Evolutionary conservation across 2,797 vertebrate species (phyloP).

Genomic region (Echeneis naucrates): DNA sequence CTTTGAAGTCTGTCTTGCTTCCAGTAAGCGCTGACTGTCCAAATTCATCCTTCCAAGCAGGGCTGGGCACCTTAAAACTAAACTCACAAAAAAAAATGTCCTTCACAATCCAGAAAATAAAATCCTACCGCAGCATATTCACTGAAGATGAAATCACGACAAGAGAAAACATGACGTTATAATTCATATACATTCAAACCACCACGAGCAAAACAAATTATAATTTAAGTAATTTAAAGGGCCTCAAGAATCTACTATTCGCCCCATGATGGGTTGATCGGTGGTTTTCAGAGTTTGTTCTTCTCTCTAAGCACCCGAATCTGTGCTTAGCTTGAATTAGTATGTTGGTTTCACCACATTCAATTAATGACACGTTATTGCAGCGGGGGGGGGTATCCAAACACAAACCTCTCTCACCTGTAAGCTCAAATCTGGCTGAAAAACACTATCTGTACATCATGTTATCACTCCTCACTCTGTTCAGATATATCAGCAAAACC

Average conservation of each 20-base stretch:
- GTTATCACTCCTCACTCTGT: background rate
- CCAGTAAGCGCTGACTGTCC: conserved; percentile 39
- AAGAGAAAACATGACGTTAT: background rate
- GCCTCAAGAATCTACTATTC: background rate
- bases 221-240: background rate
- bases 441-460: background rate
- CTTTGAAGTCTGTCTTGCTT: conserved; percentile 64
- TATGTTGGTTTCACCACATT: background rate
- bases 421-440: background rate
- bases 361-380: background rate
- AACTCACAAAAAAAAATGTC: conserved; percentile 15
- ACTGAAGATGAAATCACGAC: background rate
- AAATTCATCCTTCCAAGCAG: conserved; percentile 29
- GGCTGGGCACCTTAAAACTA: conserved; percentile 24
- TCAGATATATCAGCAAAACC: no score
- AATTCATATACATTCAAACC: conserved; percentile 3
- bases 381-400: background rate
- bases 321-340: background rate
- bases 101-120: background rate
- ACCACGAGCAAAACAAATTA: background rate
- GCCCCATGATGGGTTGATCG: background rate
- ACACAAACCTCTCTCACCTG: background rate
- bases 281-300: background rate
- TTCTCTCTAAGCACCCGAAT: background rate
- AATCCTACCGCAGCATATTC: background rate